Conservation (phyloP, 2,888 invertebrate species). For the Seira musarum region DNA sequence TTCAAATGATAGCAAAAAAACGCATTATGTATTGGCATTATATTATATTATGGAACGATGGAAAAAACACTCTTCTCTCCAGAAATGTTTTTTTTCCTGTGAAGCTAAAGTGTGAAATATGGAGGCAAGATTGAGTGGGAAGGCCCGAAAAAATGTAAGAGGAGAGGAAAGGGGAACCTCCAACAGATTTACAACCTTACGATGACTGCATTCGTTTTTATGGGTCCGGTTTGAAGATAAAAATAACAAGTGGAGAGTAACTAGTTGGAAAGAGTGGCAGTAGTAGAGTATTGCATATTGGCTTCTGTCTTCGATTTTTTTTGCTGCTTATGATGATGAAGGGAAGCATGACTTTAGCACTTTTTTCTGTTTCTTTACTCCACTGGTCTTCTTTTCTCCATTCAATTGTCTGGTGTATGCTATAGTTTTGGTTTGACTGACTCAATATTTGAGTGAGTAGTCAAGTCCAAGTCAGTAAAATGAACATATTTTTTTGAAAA, state of each 20-base stretch:
- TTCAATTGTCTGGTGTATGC: neutral
- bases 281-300: neutral
- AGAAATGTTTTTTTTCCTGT: constrained; percentile 30
- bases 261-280: no score
- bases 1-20: neutral
- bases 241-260: neutral
- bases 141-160: constrained; percentile 43
- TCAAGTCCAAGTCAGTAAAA: neutral
- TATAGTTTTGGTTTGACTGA: no score
- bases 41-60: neutral
- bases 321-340: neutral
- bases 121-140: constrained; percentile 57
- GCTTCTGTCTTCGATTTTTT: neutral
- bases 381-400: neutral
- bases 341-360: neutral
- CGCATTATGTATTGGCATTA: neutral
- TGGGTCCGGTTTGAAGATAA: constrained; percentile 44
- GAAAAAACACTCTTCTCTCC: neutral
- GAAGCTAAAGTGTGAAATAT: constrained; percentile 66
- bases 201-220: constrained; percentile 54
- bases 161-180: constrained; percentile 56
- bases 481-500: neutral
- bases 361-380: neutral
- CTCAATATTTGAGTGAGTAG: neutral
- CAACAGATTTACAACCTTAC: constrained; percentile 67